Evolutionary conservation across 2,888 invertebrate species (phyloP).

Genomic region (Neoaliturus tenellus): DNA sequence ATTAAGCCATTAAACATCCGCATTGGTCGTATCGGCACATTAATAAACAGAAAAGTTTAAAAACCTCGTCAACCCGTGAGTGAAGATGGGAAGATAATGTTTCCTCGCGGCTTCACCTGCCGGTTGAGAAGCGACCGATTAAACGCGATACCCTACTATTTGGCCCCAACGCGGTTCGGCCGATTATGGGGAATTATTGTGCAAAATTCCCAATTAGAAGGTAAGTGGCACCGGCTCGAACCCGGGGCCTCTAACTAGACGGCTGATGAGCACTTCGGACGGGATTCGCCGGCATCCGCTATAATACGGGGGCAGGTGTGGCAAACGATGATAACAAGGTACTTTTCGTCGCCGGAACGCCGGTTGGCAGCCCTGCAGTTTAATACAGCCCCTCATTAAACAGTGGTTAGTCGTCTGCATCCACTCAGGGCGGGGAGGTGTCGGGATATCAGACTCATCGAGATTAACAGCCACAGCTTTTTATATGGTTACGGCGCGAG

Average conservation of each 20-base stretch:
- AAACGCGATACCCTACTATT: conserved; percentile 21
- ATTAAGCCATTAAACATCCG: neutral
- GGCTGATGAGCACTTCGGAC: conserved; percentile 19
- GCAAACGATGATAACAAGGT: conserved; percentile 39
- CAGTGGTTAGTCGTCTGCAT: conserved; percentile 25
- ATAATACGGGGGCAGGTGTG: conserved; percentile 31
- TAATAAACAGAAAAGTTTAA: neutral
- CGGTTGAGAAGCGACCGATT: neutral
- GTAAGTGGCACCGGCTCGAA: conserved; percentile 40
- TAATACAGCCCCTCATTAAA: conserved; percentile 32
- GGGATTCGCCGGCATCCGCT: conserved; percentile 15
- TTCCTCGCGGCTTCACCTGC: neutral
- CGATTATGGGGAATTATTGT: conserved; percentile 32
- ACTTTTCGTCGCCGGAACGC: conserved; percentile 10
- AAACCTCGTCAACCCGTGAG: neutral
- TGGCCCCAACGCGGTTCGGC: neutral
- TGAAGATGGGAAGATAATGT: conserved; percentile 8
- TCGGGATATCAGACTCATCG: neutral
- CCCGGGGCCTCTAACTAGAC: conserved; percentile 35
- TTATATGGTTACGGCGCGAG: too few species aligned
- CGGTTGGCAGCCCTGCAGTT: conserved; percentile 29
- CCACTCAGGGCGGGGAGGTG: neutral
- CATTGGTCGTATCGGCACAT: neutral
- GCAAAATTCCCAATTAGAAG: conserved; percentile 51
- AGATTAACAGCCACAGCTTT: neutral